Conservation (phyloP, 2,888 invertebrate genomes). For the Caenorhabditis auriculariae region DNA sequence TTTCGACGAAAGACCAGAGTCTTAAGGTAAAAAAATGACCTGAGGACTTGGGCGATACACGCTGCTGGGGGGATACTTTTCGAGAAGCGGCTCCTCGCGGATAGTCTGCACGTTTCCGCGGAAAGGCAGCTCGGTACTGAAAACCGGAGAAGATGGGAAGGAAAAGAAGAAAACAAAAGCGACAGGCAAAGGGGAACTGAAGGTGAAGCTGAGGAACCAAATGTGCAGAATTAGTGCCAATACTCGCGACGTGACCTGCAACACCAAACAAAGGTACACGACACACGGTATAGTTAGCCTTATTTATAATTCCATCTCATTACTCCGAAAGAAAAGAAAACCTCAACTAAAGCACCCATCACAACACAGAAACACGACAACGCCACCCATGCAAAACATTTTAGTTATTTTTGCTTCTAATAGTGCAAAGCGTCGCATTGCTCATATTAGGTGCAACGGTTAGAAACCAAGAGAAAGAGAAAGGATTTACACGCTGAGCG, state of each 20-base stretch:
- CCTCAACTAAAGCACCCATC: background rate
- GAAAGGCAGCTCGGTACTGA: conserved; percentile 38
- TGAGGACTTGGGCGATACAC: conserved; percentile 36
- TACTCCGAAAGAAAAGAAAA: background rate
- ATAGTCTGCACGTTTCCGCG: conserved; percentile 14
- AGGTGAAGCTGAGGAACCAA: too few species aligned
- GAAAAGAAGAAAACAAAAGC: conserved; percentile 11
- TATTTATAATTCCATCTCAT: too few species aligned
- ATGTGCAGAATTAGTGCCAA: too few species aligned
- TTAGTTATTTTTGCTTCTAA: too few species aligned
- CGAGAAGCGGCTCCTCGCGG: conserved; percentile 41
- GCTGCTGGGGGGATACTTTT: conserved; percentile 25
- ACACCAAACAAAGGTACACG: background rate
- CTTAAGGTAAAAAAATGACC: too few species aligned
- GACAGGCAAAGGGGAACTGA: background rate
- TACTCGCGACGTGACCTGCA: background rate
- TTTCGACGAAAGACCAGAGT: too few species aligned
- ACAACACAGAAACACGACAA: background rate
- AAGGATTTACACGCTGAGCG: conserved; percentile 43
- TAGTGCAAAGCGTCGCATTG: too few species aligned
- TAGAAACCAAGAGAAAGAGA: conserved; percentile 1
- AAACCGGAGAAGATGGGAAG: conserved; percentile 11
- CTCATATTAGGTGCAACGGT: background rate
- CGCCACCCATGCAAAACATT: too few species aligned
- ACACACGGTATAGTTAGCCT: too few species aligned